Percentiles rank a stretch among this genome's conserved stretches.
These are phyloP conservation scores for Ictalurus furcatus DNA, from an alignment of 2,113 vertebrate species.

Conservation along the genomic window DNA sequence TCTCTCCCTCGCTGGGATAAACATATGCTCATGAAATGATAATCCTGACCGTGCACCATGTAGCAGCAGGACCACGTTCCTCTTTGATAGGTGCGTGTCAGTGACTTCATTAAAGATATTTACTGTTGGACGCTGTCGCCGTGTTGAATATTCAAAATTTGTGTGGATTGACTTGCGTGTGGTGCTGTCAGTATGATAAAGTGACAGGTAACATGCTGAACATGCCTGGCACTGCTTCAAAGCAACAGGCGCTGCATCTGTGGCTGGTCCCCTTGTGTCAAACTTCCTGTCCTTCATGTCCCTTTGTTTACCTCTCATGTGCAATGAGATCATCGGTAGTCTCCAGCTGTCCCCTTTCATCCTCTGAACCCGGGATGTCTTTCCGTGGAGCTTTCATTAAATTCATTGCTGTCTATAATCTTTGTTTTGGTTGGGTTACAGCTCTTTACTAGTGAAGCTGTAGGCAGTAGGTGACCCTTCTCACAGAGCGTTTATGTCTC, in stretches of 20 bases:
- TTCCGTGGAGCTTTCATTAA: constrained; percentile 30
- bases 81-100: constrained; percentile 21
- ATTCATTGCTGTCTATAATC: constrained; percentile 48
- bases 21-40: constrained; percentile 55
- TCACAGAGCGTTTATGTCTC: constrained; percentile 14
- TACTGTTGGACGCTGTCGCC: neutral
- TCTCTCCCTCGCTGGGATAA: constrained; percentile 45
- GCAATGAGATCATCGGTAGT: constrained; percentile 47
- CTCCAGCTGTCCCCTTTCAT: constrained; percentile 42
- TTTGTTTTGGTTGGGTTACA: constrained; percentile 50
- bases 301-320: constrained; percentile 11
- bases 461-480: constrained; percentile 42
- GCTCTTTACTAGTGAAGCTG: constrained; percentile 40
- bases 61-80: neutral
- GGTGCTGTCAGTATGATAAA: constrained; percentile 1
- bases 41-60: constrained; percentile 40
- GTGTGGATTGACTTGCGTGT: constrained; percentile 16
- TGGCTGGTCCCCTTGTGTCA: constrained; percentile 19
- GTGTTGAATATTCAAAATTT: neutral
- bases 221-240: constrained; percentile 39
- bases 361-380: constrained; percentile 14
- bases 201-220: constrained; percentile 42
- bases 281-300: constrained; percentile 16
- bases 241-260: constrained; percentile 41
- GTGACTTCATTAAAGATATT: constrained; percentile 29